These are phyloP conservation scores for Agriopis aurantiaria DNA, from an alignment of 2,888 invertebrate species.

Conservation along the genomic window DNA sequence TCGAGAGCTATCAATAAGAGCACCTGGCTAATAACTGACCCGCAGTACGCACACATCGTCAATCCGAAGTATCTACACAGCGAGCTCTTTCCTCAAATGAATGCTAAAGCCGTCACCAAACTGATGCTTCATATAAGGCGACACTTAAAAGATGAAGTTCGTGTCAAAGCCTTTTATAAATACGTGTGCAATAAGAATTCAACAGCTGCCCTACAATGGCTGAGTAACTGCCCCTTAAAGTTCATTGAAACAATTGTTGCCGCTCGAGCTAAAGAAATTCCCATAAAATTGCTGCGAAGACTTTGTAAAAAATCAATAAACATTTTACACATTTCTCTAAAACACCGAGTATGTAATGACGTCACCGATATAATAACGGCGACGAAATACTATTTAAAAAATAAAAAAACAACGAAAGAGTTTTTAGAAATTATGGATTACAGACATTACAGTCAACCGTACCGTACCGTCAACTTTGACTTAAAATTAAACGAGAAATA, in stretches of 20 bases:
- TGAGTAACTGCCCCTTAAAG: constrained; percentile 63
- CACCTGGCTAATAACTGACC: constrained; percentile 69
- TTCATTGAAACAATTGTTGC: constrained; percentile 59
- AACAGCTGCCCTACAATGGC: constrained; percentile 62
- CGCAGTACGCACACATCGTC: constrained; percentile 65
- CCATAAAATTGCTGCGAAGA: constrained; percentile 54
- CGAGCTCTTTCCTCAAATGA: constrained; percentile 67
- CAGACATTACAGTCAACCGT: constrained; percentile 18
- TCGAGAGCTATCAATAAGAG: constrained; percentile 68
- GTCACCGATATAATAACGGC: not conserved
- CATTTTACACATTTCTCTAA: constrained; percentile 49
- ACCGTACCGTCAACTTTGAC: not conserved
- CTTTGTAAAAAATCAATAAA: constrained; percentile 60
- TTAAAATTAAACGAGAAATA: constrained; percentile 53
- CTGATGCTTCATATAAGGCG: constrained; percentile 66
- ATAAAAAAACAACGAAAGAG: constrained; percentile 44
- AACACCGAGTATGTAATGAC: constrained; percentile 17
- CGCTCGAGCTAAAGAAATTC: constrained; percentile 45
- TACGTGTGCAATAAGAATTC: constrained; percentile 52
- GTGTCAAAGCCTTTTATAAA: constrained; percentile 69
- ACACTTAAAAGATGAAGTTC: constrained; percentile 61
- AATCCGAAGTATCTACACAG: constrained; percentile 67
- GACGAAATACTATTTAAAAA: constrained; percentile 45
- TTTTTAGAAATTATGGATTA: constrained; percentile 57
- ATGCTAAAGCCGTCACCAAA: constrained; percentile 64